Percentiles rank a stretch among this genome's conserved stretches.
Evolutionary conservation across 2,797 vertebrate genomes (phyloP).

Genomic region (Masticophis lateralis): DNA sequence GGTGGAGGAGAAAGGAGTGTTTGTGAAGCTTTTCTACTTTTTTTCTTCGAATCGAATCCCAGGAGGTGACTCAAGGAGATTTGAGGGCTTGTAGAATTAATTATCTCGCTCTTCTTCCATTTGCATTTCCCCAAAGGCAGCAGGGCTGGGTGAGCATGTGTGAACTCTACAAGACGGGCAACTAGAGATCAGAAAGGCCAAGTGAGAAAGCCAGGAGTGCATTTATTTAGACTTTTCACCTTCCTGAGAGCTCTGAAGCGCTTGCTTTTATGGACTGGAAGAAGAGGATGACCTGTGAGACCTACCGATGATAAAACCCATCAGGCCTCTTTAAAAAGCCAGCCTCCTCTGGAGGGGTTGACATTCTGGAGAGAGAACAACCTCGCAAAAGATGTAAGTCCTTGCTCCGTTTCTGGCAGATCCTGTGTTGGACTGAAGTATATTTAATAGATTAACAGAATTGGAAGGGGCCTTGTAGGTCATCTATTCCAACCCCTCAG

Average conservation of each 20-base stretch:
- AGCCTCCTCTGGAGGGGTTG: neutral
- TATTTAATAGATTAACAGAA: too few relatives aligned
- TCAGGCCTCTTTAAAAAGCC: neutral
- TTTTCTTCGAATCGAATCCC: neutral
- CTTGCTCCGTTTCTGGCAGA: neutral
- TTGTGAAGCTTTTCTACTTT: neutral
- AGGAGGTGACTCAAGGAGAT: neutral
- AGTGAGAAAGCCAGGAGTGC: neutral
- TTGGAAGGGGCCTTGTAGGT: too few relatives aligned
- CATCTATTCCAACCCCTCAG: too few relatives aligned
- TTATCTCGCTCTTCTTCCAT: neutral
- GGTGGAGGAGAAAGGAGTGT: neutral
- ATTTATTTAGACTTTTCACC: neutral
- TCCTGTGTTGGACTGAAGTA: neutral
- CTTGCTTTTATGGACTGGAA: neutral
- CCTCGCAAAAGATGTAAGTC: neutral
- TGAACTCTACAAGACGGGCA: neutral
- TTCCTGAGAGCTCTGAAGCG: neutral
- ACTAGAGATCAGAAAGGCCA: neutral
- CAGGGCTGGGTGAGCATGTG: neutral
- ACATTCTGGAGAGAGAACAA: neutral
- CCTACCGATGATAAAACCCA: neutral
- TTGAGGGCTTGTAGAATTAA: neutral
- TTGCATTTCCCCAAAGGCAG: neutral
- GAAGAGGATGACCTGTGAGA: neutral